These are phyloP conservation scores for Phymatocera aterrima DNA, from an alignment of 2,888 invertebrate species.

Conservation along the genomic window DNA sequence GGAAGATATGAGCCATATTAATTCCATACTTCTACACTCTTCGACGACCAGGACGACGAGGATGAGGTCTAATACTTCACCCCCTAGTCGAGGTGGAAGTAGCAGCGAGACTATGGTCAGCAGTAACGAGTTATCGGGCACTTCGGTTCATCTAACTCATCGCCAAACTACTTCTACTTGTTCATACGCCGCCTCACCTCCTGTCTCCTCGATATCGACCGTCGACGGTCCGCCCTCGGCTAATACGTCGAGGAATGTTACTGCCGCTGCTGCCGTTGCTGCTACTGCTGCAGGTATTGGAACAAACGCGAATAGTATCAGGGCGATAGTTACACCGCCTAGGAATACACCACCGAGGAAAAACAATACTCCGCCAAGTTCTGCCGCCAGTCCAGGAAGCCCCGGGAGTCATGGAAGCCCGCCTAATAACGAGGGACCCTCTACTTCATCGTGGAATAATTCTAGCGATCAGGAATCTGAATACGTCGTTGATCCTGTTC, in stretches of 20 bases:
- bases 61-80: not conserved
- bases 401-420: constrained; percentile 31
- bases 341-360: constrained; percentile 18
- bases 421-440: constrained; percentile 50
- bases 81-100: not conserved
- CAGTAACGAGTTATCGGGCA: constrained; percentile 7
- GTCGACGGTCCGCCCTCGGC: constrained; percentile 33
- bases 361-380: not conserved
- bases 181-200: not conserved
- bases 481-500: constrained; percentile 68
- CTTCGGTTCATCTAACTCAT: not conserved
- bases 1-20: not conserved
- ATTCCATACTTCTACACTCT: not conserved
- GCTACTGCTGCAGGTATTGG: not conserved
- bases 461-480: constrained; percentile 63
- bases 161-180: not conserved
- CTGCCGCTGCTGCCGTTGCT: too few relatives aligned
- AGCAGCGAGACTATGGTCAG: not conserved
- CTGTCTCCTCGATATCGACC: constrained; percentile 30
- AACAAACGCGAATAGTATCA: not conserved
- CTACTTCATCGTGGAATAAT: constrained; percentile 61
- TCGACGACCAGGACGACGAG: not conserved
- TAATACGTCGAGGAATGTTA: constrained; percentile 10
- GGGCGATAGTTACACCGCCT: not conserved
- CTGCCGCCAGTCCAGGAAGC: constrained; percentile 21